These are phyloP conservation scores for Elegia similella DNA, from an alignment of 2,888 invertebrate genomes.

Conservation along the genomic window DNA sequence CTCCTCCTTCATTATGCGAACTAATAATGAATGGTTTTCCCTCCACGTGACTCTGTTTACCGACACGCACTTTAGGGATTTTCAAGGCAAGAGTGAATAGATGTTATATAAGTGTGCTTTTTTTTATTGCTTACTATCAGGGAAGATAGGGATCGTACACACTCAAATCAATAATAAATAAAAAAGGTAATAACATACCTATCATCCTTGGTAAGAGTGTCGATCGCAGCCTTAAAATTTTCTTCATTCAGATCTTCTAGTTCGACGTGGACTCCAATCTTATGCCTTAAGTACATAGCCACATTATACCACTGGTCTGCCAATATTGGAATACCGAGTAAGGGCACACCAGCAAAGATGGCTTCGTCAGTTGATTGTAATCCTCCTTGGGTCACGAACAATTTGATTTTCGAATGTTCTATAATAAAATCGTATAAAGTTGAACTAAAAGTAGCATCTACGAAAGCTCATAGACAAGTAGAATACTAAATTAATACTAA, in stretches of 20 bases:
- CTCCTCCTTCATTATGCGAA: no score
- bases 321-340: constrained; percentile 50
- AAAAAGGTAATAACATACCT: constrained; percentile 29
- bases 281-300: constrained; percentile 34
- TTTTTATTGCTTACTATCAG: no score
- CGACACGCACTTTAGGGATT: no score
- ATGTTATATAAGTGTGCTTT: no score
- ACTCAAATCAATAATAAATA: no score
- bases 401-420: constrained; percentile 57
- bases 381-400: constrained; percentile 62
- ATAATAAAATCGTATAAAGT: constrained; percentile 15
- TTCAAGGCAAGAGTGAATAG: no score
- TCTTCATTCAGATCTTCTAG: constrained; percentile 35
- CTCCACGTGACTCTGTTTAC: no score
- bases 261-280: constrained; percentile 43
- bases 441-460: no score
- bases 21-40: no score
- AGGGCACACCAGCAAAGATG: constrained; percentile 47
- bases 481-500: no score
- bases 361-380: constrained; percentile 59
- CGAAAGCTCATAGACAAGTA: no score
- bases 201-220: constrained; percentile 24
- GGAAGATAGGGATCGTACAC: no score
- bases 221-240: constrained; percentile 32
- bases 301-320: constrained; percentile 55